phyloP scores from a whole-genome alignment of 2,888 invertebrate genomes.

The Caenorhabditis angaria region DNA sequence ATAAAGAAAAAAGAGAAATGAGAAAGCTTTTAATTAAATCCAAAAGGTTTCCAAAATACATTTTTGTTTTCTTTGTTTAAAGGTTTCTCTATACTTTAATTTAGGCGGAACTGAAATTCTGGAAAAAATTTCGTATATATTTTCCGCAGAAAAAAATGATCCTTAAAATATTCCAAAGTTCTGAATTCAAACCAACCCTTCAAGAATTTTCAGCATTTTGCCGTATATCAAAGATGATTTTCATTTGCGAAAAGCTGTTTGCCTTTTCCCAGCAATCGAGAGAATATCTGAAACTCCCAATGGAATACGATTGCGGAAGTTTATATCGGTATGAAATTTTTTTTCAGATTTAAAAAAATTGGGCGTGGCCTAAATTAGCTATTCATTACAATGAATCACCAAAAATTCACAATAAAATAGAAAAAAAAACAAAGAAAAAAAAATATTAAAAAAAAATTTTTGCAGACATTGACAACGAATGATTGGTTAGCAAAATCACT shows the following conservation, averaged over 20 bases:
- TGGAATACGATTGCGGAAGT: constrained; percentile 54
- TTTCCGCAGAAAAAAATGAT: too few species aligned
- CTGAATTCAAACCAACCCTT: neutral
- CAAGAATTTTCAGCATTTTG: constrained; percentile 37
- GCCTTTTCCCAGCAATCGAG: constrained; percentile 66
- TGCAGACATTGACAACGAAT: constrained; percentile 55
- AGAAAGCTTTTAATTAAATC: too few species aligned
- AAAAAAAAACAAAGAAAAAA: too few species aligned
- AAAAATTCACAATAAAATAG: too few species aligned
- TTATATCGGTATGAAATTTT: constrained; percentile 47
- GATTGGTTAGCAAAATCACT: constrained; percentile 57
- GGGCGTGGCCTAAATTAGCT: neutral
- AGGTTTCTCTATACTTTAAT: too few species aligned
- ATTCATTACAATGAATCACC: too few species aligned
- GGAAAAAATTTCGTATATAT: too few species aligned
- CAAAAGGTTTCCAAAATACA: too few species aligned
- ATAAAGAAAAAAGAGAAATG: too few species aligned
- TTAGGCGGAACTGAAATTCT: too few species aligned
- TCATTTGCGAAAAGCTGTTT: constrained; percentile 55
- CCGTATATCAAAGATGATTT: constrained; percentile 61
- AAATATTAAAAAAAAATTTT: constrained; percentile 1
- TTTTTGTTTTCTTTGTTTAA: too few species aligned
- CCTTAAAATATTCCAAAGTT: too few species aligned
- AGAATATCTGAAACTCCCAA: constrained; percentile 61
- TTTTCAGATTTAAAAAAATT: constrained; percentile 1